Evolutionary conservation across 2,797 vertebrate species (phyloP), one percentile per base, ranked within the genome.

Genomic region (Xenopus petersii): DNA sequence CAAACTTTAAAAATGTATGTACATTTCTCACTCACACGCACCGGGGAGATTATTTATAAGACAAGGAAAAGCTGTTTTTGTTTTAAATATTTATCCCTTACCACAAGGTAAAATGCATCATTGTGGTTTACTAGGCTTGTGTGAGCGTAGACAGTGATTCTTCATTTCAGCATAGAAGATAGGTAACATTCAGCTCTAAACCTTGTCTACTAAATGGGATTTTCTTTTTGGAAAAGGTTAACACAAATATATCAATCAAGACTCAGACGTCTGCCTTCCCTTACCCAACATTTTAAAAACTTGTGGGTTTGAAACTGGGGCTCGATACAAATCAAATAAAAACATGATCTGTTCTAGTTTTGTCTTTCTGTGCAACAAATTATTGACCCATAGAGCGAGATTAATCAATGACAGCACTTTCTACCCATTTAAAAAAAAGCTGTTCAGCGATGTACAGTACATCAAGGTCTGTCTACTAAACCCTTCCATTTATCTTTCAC

Each of bases 261-360:
- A 77, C 47, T 64, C 51, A n/a, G 21, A 54, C 21, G 21, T 10
- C 58, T 78, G 64, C 64, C 30, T 17, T 77, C 80, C 73, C 81
- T 81, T 80, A 81, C 80, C 73, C 81, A 82, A 81, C 17, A 36
- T 74, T 70, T 81, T 82, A 15, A 73, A 75, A 84, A 85, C 80
- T 21, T 77, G 51, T 33, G 71, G 33, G 81, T 82, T 83, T 81
- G 79, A 85, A 42, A 84, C 58, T 82, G n/a, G 67, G 26, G 74
- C 69, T 70, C 75, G 26, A 69, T 74, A 79, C 76, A 81, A 80
- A 84, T 54, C 71, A 74, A 81, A 82, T 81, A 73, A 83, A 80
- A 75, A 83, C 77, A 73, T 81, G 13, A 63, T 56, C 7, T 47
- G 5, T 81, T 80, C 60, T 80, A 71, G 70, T 82, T 83, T 81